Percentiles rank a stretch among this genome's conserved stretches.
phyloP scores from a whole-genome alignment of 2,113 vertebrate genomes.

The Tachysurus vachellii region DNA sequence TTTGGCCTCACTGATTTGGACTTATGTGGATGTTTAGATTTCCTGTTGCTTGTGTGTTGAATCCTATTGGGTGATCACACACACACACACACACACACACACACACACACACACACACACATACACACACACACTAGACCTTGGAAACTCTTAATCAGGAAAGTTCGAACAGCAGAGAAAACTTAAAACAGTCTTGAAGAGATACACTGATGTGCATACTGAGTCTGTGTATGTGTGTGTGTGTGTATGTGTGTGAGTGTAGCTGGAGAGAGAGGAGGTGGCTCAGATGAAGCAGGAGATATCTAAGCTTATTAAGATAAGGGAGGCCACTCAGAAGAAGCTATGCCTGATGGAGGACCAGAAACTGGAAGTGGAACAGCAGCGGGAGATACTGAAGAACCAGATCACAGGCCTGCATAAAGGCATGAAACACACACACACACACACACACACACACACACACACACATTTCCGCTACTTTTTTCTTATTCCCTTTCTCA shows the following conservation, averaged over 20 bases:
- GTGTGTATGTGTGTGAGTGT: constrained; percentile 25
- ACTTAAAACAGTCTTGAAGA: no score
- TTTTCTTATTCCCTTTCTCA: not conserved
- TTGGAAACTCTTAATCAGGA: not conserved
- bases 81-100: no score
- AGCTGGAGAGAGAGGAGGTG: constrained; percentile 81
- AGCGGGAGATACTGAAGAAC: constrained; percentile 81
- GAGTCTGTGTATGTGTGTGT: not conserved
- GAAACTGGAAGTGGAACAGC: constrained; percentile 81
- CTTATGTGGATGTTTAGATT: constrained; percentile 21
- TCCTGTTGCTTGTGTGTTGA: not conserved
- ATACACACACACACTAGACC: not conserved
- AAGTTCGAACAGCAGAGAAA: not conserved
- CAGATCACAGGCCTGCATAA: constrained; percentile 83
- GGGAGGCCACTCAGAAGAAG: constrained; percentile 83
- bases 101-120: not conserved
- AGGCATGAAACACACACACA: constrained; percentile 69
- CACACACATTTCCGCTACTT: not conserved
- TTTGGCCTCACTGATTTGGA: constrained; percentile 8
- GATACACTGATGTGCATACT: not conserved
- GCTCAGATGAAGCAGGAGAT: constrained; percentile 82
- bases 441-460: constrained; percentile 27
- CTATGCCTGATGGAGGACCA: constrained; percentile 81
- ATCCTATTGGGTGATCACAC: not conserved
- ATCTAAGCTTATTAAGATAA: constrained; percentile 82